Conservation (phyloP, 2,113 vertebrate species). For the Pangasianodon hypophthalmus region DNA sequence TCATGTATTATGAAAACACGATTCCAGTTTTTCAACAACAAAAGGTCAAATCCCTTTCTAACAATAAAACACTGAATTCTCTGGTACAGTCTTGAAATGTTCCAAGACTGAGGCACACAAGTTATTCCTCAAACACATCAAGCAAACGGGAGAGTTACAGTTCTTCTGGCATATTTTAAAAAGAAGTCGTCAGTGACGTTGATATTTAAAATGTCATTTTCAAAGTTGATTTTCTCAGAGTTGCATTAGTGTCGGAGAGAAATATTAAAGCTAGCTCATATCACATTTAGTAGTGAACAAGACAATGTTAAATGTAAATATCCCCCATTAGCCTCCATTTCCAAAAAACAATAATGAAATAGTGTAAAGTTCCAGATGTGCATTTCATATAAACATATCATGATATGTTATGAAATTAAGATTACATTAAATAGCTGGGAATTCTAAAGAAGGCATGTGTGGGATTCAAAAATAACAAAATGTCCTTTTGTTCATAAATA, state of each 20-base stretch:
- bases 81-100: slow-evolving; percentile 6
- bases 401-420: slow-evolving; percentile 15
- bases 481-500: slow-evolving; percentile 29
- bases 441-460: slow-evolving; percentile 11
- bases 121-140: slow-evolving; percentile 11
- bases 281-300: neutral
- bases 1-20: neutral
- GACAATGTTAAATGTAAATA: slow-evolving; percentile 16
- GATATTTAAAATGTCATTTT: neutral
- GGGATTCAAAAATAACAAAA: neutral
- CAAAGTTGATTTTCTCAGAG: neutral
- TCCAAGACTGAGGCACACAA: neutral
- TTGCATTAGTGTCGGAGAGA: neutral
- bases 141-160: neutral
- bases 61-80: slow-evolving; percentile 26
- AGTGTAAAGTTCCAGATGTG: neutral
- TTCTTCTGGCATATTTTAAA: neutral
- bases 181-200: neutral
- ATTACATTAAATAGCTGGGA: slow-evolving; percentile 2
- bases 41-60: slow-evolving; percentile 36
- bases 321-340: slow-evolving; percentile 54
- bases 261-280: slow-evolving; percentile 20
- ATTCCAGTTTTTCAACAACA: slow-evolving; percentile 23
- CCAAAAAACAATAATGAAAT: neutral
- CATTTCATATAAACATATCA: neutral